Base-by-base conservation (phyloP, 2,888 invertebrate genomes). In the Pelosia muscerda region DNA sequence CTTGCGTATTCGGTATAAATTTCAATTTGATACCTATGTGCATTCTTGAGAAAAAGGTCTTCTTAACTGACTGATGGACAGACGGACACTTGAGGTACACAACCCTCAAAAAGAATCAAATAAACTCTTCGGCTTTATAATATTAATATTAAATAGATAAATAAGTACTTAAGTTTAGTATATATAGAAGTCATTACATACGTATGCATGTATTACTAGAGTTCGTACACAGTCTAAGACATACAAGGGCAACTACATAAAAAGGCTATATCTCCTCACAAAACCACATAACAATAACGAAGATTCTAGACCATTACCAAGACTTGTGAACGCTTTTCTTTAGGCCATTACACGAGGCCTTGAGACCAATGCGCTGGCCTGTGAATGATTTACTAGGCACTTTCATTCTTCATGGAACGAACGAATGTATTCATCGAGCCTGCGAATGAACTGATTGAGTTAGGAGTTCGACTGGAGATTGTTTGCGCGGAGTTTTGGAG, bases 321-420 rank as follows among this genome's bases (percentile, higher is more conserved):
- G 67, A 68, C 65, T 60, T 10, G 34, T 69, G 74, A 79, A 78
- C 78, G 75, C 72, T 68, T 79, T 80, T 69, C 78, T 71, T 58
- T 67, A 58, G 68, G 68, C 71, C 79, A 78, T 74, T 76, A 75
- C 73, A 69, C 73, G 63, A 73, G 72, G 77, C 79, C 77, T 81
- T 74, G 81, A 74, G 56, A 60, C 70, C 66, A 68, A 79, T 77
- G 80, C 80, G 77, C 75, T 77, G 76, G 83, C 77, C 82, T 85
- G 84, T 82, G 78, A 85, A 85, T 84, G 84, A 85, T 84, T 84
- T 84, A 85, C 79, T 72, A 72, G 54, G 54, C 74, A 65, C 67
- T 85, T 82, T 81, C 84, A 83, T 83, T 81, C 81, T 80, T 81
- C 80, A 82, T 80, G 78, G 63, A 63, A 69, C 58, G 72, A 69